Conservation (phyloP, 92 coral and sea anemone species). For the Muricea muricata region DNA sequence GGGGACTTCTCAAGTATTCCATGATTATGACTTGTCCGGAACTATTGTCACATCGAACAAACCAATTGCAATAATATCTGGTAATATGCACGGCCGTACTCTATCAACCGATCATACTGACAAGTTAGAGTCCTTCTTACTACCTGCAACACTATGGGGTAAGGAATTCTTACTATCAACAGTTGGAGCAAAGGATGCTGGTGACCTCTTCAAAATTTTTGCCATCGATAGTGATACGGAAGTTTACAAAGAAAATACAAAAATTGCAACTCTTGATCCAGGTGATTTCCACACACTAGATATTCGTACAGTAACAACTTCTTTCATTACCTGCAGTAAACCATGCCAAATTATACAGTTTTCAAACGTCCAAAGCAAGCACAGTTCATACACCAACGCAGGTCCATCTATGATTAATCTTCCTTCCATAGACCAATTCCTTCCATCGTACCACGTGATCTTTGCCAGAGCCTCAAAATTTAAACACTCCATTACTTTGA, state of each 20-base stretch:
- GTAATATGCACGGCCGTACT: neutral
- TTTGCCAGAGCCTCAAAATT: neutral
- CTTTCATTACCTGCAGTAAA: neutral
- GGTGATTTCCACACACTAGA: neutral
- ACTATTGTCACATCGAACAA: neutral
- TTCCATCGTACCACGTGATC: neutral
- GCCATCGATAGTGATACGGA: neutral
- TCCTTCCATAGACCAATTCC: neutral
- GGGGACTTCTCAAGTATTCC: neutral
- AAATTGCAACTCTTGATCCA: neutral
- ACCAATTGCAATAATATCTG: neutral
- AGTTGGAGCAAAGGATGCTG: neutral
- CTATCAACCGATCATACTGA: neutral
- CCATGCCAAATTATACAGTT: neutral
- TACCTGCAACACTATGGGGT: conserved; percentile 3
- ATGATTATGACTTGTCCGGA: neutral
- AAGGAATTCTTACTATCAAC: neutral
- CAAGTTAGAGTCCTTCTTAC: neutral
- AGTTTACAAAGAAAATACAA: neutral
- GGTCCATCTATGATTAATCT: neutral
- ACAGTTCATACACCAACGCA: neutral
- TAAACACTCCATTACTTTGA: neutral
- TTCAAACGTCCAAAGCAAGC: neutral
- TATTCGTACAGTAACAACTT: neutral
- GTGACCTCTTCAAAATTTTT: neutral